These are phyloP conservation scores for Syrrhaptes paradoxus DNA, from an alignment of 2,113 vertebrate species.

Conservation along the genomic window DNA sequence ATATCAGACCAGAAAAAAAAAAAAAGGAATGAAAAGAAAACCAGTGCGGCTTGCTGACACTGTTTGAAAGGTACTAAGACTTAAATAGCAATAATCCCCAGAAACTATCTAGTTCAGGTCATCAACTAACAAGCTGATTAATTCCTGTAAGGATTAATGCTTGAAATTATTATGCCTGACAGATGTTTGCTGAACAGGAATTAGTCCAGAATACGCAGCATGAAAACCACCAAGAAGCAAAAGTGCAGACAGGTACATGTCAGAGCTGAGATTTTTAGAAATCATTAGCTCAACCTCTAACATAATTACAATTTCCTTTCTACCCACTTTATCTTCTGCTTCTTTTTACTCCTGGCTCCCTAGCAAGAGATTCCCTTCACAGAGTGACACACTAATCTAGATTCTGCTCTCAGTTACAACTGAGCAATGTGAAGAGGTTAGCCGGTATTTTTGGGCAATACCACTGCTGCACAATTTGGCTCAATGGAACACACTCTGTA, in stretches of 20 bases:
- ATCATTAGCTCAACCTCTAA: background rate
- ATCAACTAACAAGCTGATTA: slow-evolving; percentile 48
- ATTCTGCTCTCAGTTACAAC: background rate
- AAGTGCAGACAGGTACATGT: background rate
- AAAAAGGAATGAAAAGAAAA: background rate
- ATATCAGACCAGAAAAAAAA: background rate
- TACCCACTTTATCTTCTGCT: background rate
- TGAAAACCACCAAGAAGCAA: background rate
- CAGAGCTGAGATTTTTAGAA: background rate
- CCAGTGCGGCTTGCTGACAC: background rate
- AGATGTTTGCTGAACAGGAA: slow-evolving; percentile 31
- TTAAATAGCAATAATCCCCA: slow-evolving; percentile 61
- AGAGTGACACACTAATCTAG: background rate
- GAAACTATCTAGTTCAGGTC: slow-evolving; percentile 53
- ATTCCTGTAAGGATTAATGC: slow-evolving; percentile 57
- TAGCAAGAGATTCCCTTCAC: background rate
- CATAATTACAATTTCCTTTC: background rate
- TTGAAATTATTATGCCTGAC: slow-evolving; percentile 37
- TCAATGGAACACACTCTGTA: background rate
- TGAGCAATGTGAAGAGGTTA: background rate
- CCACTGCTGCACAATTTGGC: background rate
- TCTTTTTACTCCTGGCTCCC: background rate
- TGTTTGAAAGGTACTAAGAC: background rate
- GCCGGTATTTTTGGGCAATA: background rate
- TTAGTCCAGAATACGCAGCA: background rate